Base-by-base conservation (phyloP, 2,797 vertebrate species). In the Ctenopoma multispine region DNA sequence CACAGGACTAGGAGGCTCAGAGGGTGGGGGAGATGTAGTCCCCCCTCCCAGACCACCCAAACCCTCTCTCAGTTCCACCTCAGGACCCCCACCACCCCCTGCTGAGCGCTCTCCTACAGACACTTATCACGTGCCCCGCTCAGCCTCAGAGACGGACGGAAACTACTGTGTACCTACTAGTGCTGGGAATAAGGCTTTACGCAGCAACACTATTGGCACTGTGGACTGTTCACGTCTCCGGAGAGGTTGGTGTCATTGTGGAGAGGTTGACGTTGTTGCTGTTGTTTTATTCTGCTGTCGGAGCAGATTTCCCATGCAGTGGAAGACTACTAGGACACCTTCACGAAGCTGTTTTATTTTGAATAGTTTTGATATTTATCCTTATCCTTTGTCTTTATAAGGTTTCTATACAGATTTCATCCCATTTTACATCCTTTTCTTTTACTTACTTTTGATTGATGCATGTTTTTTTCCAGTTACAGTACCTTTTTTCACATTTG, bases 41-140 rank as follows among this genome's bases (percentile, higher is more conserved):
- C 98, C 97, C 46, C 98, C 98, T 1, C 97, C 98, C 27, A 95
- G 97, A 80, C 97, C 97, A 0, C 98, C 97, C 0, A 99, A 99
- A 79, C 98, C 97, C 79, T 95, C 90, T 56, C 92, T 95, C 2
- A 75, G 92, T 21, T 90, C 90, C 88, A 94, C 93, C 23, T 96
- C 96, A 7, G 97, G 96, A 82, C 96, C 93, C 56, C 92, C 94
- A 5, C 94, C 95, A 0, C 77, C 95, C 2, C 93, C 93, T 14
- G 92, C 93, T 21, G 98, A 99, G 77, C 94, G 97, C 1, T 98
- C 97, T 41, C 98, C 97, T 7, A 97, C 95, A 69, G 97, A 99
- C 87, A 93, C 88, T 7, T 95, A 97, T 65, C 86, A 89, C 56
- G 83, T 96, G 64, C 90, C 94, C 5, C 96, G 97, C 71, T 93